These are phyloP conservation scores for Drosophila bocqueti DNA, from an alignment of 1,140 invertebrate species.

Conservation along the genomic window DNA sequence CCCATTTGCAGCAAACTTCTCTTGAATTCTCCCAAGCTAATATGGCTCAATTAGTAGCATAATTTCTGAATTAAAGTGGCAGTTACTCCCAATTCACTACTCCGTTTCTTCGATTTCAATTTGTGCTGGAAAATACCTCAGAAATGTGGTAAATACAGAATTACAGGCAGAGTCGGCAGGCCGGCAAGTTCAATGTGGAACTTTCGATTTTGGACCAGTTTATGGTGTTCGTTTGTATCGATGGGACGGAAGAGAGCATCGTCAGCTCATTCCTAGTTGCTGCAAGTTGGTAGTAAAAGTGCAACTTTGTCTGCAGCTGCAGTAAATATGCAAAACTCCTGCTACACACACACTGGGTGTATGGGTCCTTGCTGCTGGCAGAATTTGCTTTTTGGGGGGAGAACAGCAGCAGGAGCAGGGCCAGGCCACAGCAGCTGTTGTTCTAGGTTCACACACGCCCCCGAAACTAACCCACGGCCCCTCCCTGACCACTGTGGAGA, in stretches of 20 bases:
- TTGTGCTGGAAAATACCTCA: slow-evolving; percentile 22
- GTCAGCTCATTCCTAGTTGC: slow-evolving; percentile 56
- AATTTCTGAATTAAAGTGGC: slow-evolving; percentile 36
- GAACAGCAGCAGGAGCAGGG: background rate
- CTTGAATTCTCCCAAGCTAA: slow-evolving; percentile 6
- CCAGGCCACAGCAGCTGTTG: slow-evolving; percentile 63
- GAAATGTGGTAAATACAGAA: slow-evolving; percentile 12
- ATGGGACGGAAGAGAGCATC: slow-evolving; percentile 10
- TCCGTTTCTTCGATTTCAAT: slow-evolving; percentile 24
- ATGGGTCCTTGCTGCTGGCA: slow-evolving; percentile 25
- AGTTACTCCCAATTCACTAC: background rate
- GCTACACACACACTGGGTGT: slow-evolving; percentile 30
- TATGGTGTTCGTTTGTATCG: slow-evolving; percentile 21
- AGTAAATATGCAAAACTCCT: slow-evolving; percentile 50
- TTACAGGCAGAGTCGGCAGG: background rate
- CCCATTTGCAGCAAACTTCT: background rate
- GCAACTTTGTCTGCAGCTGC: slow-evolving; percentile 68
- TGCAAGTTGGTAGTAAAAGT: slow-evolving; percentile 64
- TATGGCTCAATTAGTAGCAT: slow-evolving; percentile 42
- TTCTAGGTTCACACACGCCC: slow-evolving; percentile 49
- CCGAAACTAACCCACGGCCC: background rate
- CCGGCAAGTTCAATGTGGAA: slow-evolving; percentile 61
- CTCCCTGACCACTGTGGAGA: slow-evolving; percentile 36
- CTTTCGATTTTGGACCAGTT: slow-evolving; percentile 75
- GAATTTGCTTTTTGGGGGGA: slow-evolving; percentile 41